phyloP scores from a whole-genome alignment of 2,797 vertebrate species.

The Esox lucius region DNA sequence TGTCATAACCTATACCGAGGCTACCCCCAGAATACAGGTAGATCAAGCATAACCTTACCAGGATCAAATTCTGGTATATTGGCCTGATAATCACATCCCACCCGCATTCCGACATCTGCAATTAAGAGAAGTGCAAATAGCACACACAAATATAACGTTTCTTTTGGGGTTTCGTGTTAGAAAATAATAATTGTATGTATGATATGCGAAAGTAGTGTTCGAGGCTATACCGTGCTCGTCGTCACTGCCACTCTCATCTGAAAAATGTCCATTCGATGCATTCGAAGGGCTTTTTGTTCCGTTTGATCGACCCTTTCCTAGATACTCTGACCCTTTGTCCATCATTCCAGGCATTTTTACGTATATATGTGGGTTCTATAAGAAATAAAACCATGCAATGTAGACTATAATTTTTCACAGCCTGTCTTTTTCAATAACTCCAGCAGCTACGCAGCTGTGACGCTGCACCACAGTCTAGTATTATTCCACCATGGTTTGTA shows the following conservation, averaged over 20 bases:
- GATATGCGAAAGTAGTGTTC: constrained; percentile 52
- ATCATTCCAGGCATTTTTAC: constrained; percentile 88
- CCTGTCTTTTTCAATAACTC: constrained; percentile 40
- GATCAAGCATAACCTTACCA: constrained; percentile 72
- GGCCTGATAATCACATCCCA: constrained; percentile 93
- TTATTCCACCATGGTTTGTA: constrained; percentile 43
- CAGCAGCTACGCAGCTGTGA: constrained; percentile 48
- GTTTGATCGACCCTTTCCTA: constrained; percentile 87
- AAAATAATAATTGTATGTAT: not conserved
- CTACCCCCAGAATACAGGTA: constrained; percentile 51
- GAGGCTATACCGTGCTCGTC: constrained; percentile 95
- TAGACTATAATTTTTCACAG: constrained; percentile 10
- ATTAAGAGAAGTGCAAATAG: constrained; percentile 13
- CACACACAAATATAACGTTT: not conserved
- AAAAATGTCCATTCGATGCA: constrained; percentile 86
- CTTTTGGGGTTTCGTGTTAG: not conserved
- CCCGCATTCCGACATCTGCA: constrained; percentile 97
- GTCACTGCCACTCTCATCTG: constrained; percentile 91
- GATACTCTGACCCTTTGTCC: constrained; percentile 89
- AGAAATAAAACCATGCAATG: constrained; percentile 34
- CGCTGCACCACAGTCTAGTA: constrained; percentile 39
- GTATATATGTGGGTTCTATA: constrained; percentile 4
- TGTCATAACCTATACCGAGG: constrained; percentile 43
- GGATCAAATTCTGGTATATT: constrained; percentile 92
- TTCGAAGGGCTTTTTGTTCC: constrained; percentile 87